phyloP scores from a whole-genome alignment of 1,140 invertebrate species.

The Platyscapa corneri region DNA sequence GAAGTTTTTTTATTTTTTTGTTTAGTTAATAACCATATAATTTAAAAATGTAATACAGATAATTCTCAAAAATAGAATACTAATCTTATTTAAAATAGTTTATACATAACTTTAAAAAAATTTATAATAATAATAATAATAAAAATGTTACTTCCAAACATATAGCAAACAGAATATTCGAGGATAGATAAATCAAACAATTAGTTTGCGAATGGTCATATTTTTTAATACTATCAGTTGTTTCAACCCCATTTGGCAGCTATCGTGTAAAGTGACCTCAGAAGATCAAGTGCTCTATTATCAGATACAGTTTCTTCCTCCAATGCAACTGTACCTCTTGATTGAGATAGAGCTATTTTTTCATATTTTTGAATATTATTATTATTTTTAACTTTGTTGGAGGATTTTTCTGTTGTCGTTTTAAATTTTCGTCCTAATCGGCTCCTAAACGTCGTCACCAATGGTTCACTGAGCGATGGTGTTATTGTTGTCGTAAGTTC shows the following conservation, averaged over 20 bases:
- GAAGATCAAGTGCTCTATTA: constrained; percentile 84
- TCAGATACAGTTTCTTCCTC: constrained; percentile 77
- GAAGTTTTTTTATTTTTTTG: not conserved
- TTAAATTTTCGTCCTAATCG: constrained; percentile 65
- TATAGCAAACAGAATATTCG: not conserved
- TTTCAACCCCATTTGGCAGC: constrained; percentile 84
- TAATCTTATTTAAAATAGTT: not conserved
- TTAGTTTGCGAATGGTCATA: constrained; percentile 15
- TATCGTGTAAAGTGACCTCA: constrained; percentile 87
- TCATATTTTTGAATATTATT: constrained; percentile 65
- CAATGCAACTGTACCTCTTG: constrained; percentile 69
- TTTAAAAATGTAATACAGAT: not conserved
- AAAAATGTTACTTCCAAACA: not conserved
- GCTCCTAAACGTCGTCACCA: constrained; percentile 69
- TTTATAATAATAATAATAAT: constrained; percentile 22
- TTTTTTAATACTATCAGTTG: not conserved
- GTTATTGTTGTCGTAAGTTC: constrained; percentile 50
- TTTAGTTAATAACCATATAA: not conserved
- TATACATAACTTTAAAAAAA: constrained; percentile 8
- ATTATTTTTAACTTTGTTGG: constrained; percentile 49
- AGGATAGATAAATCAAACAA: constrained; percentile 32
- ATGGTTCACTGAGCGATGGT: constrained; percentile 57
- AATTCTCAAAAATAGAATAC: not conserved
- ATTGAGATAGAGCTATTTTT: constrained; percentile 50
- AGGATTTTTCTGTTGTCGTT: constrained; percentile 48